Conservation (phyloP, 2,797 vertebrate species). For the Coilia nasus region DNA sequence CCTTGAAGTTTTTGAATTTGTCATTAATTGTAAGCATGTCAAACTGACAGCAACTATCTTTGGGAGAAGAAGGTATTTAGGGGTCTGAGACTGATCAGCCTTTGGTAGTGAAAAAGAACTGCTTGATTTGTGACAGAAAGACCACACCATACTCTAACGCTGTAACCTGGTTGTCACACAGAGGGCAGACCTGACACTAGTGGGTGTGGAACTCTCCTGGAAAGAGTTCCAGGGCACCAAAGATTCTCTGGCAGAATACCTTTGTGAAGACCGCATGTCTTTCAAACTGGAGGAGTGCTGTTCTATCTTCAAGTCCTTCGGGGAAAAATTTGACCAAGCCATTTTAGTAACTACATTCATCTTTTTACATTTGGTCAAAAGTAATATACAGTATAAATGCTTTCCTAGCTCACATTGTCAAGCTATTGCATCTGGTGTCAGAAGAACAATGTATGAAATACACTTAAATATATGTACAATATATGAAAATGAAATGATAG, state of each 20-base stretch:
- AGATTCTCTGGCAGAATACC: slow-evolving; percentile 72
- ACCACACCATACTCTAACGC: not conserved
- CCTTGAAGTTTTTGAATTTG: no score
- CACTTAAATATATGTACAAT: not conserved
- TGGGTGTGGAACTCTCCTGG: slow-evolving; percentile 59
- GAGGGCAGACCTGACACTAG: slow-evolving; percentile 71
- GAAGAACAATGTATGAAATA: not conserved
- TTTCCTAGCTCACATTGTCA: not conserved
- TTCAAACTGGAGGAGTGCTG: slow-evolving; percentile 82
- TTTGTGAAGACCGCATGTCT: slow-evolving; percentile 78
- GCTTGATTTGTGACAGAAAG: not conserved
- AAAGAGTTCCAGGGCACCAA: slow-evolving; percentile 62
- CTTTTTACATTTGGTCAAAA: not conserved
- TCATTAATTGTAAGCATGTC: no score
- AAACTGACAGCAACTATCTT: no score
- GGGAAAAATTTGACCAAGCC: slow-evolving; percentile 76
- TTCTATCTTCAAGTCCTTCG: slow-evolving; percentile 79
- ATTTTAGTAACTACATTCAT: slow-evolving; percentile 64
- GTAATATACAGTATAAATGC: not conserved
- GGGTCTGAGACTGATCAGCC: not conserved
- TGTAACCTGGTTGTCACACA: slow-evolving; percentile 44
- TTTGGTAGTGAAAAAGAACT: not conserved
- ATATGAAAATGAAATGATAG: not conserved
- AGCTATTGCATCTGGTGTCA: not conserved
- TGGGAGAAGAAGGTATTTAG: not conserved